A percentile compares a stretch with the other conserved stretches of the same genome.
Conservation (phyloP, 2,888 invertebrate species). For the Mesoligia furuncula region DNA sequence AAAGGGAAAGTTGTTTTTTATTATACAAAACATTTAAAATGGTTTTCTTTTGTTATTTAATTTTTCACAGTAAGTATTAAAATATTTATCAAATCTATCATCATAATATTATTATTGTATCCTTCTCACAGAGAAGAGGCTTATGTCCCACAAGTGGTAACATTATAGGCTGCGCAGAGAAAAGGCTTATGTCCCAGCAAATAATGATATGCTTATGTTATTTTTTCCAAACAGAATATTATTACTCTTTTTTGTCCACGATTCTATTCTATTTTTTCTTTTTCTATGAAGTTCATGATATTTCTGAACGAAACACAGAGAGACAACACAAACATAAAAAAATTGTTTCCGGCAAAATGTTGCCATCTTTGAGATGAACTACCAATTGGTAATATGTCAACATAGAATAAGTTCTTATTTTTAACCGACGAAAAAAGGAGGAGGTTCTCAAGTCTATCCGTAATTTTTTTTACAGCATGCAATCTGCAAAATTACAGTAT, state of each 20-base stretch:
- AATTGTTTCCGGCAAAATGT: conserved; percentile 69
- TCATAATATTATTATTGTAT: background rate
- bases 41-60: background rate
- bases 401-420: background rate
- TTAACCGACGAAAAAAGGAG: background rate
- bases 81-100: background rate
- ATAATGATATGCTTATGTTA: background rate
- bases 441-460: background rate
- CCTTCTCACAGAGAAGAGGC: background rate
- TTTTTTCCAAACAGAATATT: background rate
- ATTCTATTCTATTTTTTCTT: background rate
- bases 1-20: background rate
- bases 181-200: too few relatives aligned
- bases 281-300: background rate
- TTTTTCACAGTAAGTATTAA: background rate
- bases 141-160: background rate
- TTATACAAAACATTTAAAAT: background rate
- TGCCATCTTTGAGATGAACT: conserved; percentile 52
- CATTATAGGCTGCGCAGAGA: background rate
- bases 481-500: background rate
- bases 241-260: background rate
- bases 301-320: conserved; percentile 55
- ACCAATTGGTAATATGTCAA: conserved; percentile 22
- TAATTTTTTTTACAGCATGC: background rate
- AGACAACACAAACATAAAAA: conserved; percentile 64